Conservation (phyloP, 2,797 vertebrate species). For the Mionectes olivaceus region DNA sequence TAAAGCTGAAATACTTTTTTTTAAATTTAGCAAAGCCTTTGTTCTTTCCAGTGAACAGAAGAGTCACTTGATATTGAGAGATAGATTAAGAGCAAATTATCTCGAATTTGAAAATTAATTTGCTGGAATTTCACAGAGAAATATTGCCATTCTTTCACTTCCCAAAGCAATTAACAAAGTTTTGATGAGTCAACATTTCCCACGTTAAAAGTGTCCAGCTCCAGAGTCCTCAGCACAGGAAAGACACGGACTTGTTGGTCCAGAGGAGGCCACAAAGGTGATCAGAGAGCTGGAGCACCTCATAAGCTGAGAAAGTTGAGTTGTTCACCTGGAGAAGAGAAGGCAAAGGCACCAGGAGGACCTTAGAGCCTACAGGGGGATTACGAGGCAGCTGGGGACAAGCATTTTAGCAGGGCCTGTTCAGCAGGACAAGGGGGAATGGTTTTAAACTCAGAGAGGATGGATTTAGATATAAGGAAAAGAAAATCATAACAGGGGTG, state of each 20-base stretch:
- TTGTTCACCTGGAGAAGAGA: background rate
- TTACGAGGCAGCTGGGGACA: rapidly evolving
- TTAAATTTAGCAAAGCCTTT: slow-evolving; percentile 41
- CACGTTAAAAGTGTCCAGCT: background rate
- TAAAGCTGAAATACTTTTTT: background rate
- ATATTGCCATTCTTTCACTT: slow-evolving; percentile 6
- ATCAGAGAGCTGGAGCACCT: background rate
- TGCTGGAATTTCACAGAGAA: slow-evolving; percentile 38
- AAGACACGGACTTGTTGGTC: too few relatives aligned
- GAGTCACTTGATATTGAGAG: slow-evolving; percentile 15
- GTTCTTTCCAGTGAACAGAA: slow-evolving; percentile 22
- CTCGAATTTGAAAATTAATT: slow-evolving; percentile 59
- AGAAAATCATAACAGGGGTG: rapidly evolving
- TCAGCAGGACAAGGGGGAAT: background rate
- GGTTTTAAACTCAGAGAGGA: background rate
- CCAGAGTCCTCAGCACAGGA: background rate
- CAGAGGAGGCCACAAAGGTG: background rate
- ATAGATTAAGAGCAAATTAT: slow-evolving; percentile 50
- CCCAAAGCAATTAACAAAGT: slow-evolving; percentile 25
- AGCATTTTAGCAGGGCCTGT: background rate
- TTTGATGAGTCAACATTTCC: slow-evolving; percentile 17
- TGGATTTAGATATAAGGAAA: background rate
- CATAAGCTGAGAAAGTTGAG: background rate
- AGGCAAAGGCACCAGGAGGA: too few relatives aligned
- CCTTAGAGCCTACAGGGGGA: background rate